These are phyloP conservation scores for Fregetta grallaria DNA, from an alignment of 2,113 vertebrate species.

Conservation along the genomic window DNA sequence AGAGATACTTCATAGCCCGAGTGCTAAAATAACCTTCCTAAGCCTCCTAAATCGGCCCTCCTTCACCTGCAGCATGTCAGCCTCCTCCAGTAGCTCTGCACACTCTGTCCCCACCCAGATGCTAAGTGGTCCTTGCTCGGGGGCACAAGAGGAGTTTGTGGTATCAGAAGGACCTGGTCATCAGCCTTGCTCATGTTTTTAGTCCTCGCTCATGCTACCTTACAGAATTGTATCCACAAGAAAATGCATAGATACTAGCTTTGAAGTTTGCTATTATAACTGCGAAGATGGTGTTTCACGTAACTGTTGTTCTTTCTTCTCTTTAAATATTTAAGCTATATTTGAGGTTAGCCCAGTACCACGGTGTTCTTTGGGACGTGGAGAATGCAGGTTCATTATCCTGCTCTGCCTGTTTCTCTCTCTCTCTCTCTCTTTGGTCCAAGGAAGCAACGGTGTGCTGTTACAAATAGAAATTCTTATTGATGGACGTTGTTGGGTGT, in stretches of 20 bases:
- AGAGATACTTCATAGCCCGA: not conserved
- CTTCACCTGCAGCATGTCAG: too few species aligned
- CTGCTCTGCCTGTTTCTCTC: not conserved
- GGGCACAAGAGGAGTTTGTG: not conserved
- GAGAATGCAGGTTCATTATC: not conserved
- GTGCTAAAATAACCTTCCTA: not conserved
- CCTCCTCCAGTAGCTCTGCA: not conserved
- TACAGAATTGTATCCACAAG: not conserved
- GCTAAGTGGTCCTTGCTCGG: fast-evolving
- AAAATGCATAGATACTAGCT: not conserved
- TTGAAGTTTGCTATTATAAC: not conserved
- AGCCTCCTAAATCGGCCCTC: not conserved
- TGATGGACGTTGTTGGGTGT: not conserved
- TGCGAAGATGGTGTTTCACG: not conserved
- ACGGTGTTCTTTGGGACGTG: not conserved
- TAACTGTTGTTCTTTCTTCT: not conserved
- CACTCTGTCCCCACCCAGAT: too few species aligned
- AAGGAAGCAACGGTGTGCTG: not conserved
- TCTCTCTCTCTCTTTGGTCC: not conserved
- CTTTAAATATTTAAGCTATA: not conserved
- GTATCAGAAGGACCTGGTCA: not conserved
- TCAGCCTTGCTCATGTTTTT: not conserved
- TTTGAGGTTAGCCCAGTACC: not conserved
- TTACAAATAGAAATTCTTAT: not conserved
- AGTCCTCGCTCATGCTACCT: not conserved